Evolutionary conservation across 2,113 vertebrate genomes (phyloP).

Genomic region (Gnathonemus longibarbis): DNA sequence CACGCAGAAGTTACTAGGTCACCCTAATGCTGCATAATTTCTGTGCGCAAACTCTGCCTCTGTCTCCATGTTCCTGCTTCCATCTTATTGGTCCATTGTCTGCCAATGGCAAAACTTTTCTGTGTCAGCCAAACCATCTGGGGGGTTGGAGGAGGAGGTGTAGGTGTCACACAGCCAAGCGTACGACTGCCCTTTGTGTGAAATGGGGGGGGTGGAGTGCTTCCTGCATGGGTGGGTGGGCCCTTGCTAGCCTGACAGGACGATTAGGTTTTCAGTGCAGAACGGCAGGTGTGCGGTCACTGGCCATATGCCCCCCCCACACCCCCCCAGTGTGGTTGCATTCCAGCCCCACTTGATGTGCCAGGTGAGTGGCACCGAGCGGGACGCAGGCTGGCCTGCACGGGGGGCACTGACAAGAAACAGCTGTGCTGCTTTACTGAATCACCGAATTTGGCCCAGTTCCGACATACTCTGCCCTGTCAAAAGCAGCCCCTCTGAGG

Average conservation of each 20-base stretch:
- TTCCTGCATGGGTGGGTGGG: neutral
- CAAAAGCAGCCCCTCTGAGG: neutral
- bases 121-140: neutral
- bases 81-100: neutral
- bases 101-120: neutral
- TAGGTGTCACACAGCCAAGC: neutral
- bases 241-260: neutral
- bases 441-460: neutral
- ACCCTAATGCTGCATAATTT: neutral
- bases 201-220: neutral
- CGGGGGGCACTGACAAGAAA: slow-evolving; percentile 40
- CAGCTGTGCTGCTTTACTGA: neutral
- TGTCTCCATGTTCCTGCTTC: slow-evolving; percentile 11
- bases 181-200: neutral
- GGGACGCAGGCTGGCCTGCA: slow-evolving; percentile 15
- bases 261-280: slow-evolving; percentile 7
- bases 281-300: slow-evolving; percentile 70
- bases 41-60: neutral
- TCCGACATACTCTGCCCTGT: neutral
- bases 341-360: slow-evolving; percentile 53
- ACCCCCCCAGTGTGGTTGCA: slow-evolving; percentile 40
- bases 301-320: slow-evolving; percentile 65
- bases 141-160: neutral
- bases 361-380: slow-evolving; percentile 53
- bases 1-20: neutral